Conservation (phyloP, 1,140 invertebrate species). For the Chironomus tepperi region DNA sequence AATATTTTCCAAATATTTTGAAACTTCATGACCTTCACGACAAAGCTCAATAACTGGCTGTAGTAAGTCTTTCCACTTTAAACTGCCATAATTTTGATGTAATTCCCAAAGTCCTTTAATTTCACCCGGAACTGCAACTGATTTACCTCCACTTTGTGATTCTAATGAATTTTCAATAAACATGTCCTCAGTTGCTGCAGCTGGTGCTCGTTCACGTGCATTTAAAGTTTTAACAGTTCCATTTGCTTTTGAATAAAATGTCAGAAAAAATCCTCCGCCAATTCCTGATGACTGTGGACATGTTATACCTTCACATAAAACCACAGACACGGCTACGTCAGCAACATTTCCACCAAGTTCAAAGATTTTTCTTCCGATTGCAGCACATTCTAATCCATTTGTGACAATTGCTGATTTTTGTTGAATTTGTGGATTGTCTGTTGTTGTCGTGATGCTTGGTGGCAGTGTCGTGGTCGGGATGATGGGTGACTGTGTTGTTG, state of each 20-base stretch:
- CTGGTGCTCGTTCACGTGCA: slow-evolving; percentile 62
- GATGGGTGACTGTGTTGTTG: too few relatives aligned
- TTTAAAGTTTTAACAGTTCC: slow-evolving; percentile 46
- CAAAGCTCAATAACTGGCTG: slow-evolving; percentile 64
- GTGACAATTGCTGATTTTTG: background rate
- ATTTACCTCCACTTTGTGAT: slow-evolving; percentile 49
- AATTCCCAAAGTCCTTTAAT: slow-evolving; percentile 74
- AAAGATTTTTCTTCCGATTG: slow-evolving; percentile 34
- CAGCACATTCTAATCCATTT: background rate
- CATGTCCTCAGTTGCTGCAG: slow-evolving; percentile 49
- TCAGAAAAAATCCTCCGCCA: slow-evolving; percentile 75
- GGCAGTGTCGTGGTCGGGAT: too few relatives aligned
- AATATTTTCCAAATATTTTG: slow-evolving; percentile 56
- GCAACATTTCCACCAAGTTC: slow-evolving; percentile 63
- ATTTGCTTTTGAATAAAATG: slow-evolving; percentile 54
- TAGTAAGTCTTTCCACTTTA: slow-evolving; percentile 71
- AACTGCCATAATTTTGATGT: slow-evolving; percentile 64
- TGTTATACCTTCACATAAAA: slow-evolving; percentile 75
- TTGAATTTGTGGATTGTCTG: background rate
- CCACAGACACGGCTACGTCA: slow-evolving; percentile 69
- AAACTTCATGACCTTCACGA: slow-evolving; percentile 59
- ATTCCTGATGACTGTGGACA: slow-evolving; percentile 65
- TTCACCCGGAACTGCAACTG: slow-evolving; percentile 80
- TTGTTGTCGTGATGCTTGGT: too few relatives aligned
- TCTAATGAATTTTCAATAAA: slow-evolving; percentile 40